These are phyloP conservation scores for Procambarus clarkii DNA, from an alignment of 1,140 invertebrate genomes.

Conservation along the genomic window DNA sequence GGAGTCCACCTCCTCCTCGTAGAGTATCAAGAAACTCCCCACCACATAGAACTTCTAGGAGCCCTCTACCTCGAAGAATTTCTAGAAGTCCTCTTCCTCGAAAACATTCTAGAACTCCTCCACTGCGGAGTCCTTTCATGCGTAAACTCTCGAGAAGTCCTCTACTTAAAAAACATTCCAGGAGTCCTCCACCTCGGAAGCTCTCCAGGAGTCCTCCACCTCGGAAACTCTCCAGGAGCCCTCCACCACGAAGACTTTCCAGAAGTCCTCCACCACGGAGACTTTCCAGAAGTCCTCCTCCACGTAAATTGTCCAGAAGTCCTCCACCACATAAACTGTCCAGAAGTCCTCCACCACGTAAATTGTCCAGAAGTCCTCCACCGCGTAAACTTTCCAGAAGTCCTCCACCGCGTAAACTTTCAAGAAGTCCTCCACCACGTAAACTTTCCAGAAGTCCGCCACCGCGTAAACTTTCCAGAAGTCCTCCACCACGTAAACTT, in stretches of 20 bases:
- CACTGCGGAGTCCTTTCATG: conserved; percentile 11
- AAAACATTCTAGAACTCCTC: conserved; percentile 33
- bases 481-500: conserved; percentile 8
- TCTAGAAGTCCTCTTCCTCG: conserved; percentile 34
- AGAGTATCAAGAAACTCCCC: not conserved
- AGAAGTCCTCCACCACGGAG: conserved; percentile 26
- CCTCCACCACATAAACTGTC: conserved; percentile 27
- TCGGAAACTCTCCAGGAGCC: conserved; percentile 10
- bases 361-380: conserved; percentile 16
- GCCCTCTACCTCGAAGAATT: conserved; percentile 27
- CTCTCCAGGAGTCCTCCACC: conserved; percentile 26
- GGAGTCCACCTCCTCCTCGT: conserved; percentile 2
- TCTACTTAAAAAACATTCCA: conserved; percentile 13
- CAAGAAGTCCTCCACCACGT: conserved; percentile 15
- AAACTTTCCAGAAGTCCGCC: conserved; percentile 34
- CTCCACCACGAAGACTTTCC: not conserved
- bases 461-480: conserved; percentile 18
- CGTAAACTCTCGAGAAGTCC: conserved; percentile 33
- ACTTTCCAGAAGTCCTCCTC: not conserved
- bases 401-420: conserved; percentile 25
- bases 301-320: conserved; percentile 11
- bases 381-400: conserved; percentile 11
- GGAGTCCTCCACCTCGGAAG: conserved; percentile 25
- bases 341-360: conserved; percentile 29
- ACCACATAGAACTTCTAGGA: conserved; percentile 17